A percentile compares a stretch with the other conserved stretches of the same genome.
phyloP scores from a whole-genome alignment of 2,797 vertebrate genomes.

The Perodicticus potto region DNA sequence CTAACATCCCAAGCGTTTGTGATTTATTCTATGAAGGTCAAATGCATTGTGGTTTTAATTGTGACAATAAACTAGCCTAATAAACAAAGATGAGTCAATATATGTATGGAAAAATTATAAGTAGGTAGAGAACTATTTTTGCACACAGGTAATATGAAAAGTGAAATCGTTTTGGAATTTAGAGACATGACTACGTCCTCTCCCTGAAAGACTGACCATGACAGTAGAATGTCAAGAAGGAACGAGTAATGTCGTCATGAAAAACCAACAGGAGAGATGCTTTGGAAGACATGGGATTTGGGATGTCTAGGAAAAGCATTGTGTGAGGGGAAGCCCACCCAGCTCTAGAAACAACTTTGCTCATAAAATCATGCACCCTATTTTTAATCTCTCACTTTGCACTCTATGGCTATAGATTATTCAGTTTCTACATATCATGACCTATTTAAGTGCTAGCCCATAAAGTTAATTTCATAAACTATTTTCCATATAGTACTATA shows the following conservation, averaged over 20 bases:
- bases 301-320: not conserved
- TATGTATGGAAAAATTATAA: not conserved
- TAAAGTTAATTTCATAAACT: not conserved
- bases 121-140: not conserved
- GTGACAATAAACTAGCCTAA: not conserved
- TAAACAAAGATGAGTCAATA: not conserved
- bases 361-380: not conserved
- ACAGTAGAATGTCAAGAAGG: not conserved
- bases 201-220: not conserved
- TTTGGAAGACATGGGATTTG: not conserved
- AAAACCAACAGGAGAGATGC: not conserved
- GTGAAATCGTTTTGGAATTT: not conserved
- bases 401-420: not conserved
- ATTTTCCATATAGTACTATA: not conserved
- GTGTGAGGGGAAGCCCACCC: too few species aligned
- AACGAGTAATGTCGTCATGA: not conserved
- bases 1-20: not conserved
- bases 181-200: not conserved
- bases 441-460: not conserved
- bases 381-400: not conserved
- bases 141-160: not conserved
- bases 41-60: conserved; percentile 12
- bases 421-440: not conserved
- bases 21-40: conserved; percentile 38
- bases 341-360: not conserved